A percentile compares a stretch with the other conserved stretches of the same genome.
Evolutionary conservation across 2,888 invertebrate genomes (phyloP).

Genomic region (Oscheius sp.): DNA sequence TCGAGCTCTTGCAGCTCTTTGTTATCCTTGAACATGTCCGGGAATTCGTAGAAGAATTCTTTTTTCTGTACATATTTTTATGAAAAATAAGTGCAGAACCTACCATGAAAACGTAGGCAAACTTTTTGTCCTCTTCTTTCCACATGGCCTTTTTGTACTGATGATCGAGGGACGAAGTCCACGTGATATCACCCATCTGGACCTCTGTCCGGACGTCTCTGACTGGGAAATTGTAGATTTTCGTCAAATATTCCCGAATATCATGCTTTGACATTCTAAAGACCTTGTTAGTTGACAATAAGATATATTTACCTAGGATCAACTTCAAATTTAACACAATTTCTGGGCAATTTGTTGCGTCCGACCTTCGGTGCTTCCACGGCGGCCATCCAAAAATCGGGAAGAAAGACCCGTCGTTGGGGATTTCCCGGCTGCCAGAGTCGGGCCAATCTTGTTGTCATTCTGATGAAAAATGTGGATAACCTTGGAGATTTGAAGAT

Average conservation of each 20-base stretch:
- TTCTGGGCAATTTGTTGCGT: conserved; percentile 79
- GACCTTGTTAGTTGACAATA: conserved; percentile 16
- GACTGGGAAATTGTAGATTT: conserved; percentile 90
- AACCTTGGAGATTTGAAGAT: too few species aligned
- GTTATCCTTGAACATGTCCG: conserved; percentile 54
- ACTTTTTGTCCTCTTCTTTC: conserved; percentile 72
- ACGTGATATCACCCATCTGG: conserved; percentile 68
- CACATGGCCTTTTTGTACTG: conserved; percentile 66
- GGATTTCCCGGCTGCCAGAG: conserved; percentile 82
- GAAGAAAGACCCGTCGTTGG: conserved; percentile 90
- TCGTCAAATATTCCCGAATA: conserved; percentile 91
- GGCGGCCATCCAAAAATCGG: conserved; percentile 97
- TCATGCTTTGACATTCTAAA: conserved; percentile 86
- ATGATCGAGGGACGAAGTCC: conserved; percentile 56
- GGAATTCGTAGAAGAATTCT: conserved; percentile 53
- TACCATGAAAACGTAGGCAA: conserved; percentile 71
- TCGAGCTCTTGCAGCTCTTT: conserved; percentile 49
- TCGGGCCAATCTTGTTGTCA: conserved; percentile 65
- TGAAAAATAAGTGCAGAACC: conserved; percentile 17
- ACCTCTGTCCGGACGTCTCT: conserved; percentile 81
- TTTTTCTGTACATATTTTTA: conserved; percentile 41
- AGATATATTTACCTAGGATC: conserved; percentile 81
- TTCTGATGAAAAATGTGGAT: conserved; percentile 29
- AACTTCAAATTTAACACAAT: conserved; percentile 86
- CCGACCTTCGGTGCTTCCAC: conserved; percentile 79